These are phyloP conservation scores for Maconellicoccus hirsutus DNA, from an alignment of 1,140 invertebrate genomes.

Conservation along the genomic window DNA sequence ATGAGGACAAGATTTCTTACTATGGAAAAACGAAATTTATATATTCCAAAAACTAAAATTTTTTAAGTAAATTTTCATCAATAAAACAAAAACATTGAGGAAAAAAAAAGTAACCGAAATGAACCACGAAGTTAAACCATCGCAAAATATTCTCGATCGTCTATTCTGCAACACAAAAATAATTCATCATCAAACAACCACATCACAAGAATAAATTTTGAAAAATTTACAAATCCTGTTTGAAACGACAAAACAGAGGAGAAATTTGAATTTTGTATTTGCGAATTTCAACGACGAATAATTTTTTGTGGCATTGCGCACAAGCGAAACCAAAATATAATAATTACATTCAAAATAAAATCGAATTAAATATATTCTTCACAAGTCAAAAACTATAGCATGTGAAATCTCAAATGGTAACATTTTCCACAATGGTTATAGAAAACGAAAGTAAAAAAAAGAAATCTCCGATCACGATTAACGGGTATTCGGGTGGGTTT, in stretches of 20 bases:
- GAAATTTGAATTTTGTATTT: not conserved
- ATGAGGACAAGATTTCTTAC: not conserved
- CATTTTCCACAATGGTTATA: slow-evolving; percentile 1
- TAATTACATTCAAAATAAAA: too few species aligned
- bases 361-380: too few species aligned
- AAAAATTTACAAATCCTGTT: not conserved
- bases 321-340: too few species aligned
- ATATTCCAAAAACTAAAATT: not conserved
- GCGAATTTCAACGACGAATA: not conserved
- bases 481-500: not conserved
- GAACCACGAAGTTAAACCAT: not conserved
- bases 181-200: not conserved
- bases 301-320: not conserved
- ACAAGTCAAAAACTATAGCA: too few species aligned
- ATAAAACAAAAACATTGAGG: not conserved
- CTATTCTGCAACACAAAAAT: slow-evolving; percentile 9
- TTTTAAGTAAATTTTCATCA: not conserved
- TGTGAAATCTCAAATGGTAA: not conserved
- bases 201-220: too few species aligned
- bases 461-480: not conserved
- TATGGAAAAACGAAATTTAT: not conserved
- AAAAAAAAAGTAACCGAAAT: not conserved
- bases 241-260: not conserved
- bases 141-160: not conserved
- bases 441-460: not conserved